Percentiles rank a stretch among this genome's conserved stretches.
Evolutionary conservation across 2,113 vertebrate species (phyloP).

Genomic region (Callopanchax toddi): DNA sequence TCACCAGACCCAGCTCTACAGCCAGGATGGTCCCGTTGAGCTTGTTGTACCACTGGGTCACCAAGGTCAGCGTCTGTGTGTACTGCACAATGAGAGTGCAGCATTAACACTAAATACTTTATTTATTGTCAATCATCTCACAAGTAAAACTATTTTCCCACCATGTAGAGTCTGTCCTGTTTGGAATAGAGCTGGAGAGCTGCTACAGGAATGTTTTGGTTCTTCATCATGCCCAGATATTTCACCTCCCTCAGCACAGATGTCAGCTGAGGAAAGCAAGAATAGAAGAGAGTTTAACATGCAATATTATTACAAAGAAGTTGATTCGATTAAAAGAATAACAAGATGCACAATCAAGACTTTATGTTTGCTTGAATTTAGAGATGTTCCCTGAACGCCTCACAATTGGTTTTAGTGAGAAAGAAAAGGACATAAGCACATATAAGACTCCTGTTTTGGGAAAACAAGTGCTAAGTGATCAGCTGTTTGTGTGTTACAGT

Average conservation of each 20-base stretch:
- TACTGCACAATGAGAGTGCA: slow-evolving; percentile 58
- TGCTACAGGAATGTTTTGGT: slow-evolving; percentile 71
- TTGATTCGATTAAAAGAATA: too few species aligned
- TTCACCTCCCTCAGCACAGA: slow-evolving; percentile 78
- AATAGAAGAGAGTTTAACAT: neutral
- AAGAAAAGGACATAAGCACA: neutral
- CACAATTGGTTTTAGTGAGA: neutral
- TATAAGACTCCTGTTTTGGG: too few species aligned
- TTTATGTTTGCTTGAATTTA: neutral
- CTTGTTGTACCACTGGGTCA: slow-evolving; percentile 78
- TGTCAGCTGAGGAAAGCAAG: slow-evolving; percentile 69
- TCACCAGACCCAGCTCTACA: slow-evolving; percentile 70
- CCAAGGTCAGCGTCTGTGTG: slow-evolving; percentile 72
- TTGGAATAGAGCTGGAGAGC: slow-evolving; percentile 77
- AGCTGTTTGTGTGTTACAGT: too few species aligned
- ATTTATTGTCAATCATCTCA: neutral
- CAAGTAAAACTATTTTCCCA: slow-evolving; percentile 45
- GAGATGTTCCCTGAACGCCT: neutral
- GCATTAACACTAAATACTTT: neutral
- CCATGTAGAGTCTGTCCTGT: slow-evolving; percentile 75
- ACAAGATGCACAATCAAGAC: neutral
- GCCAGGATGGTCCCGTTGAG: slow-evolving; percentile 73
- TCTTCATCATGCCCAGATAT: slow-evolving; percentile 79
- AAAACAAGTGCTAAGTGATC: too few species aligned
- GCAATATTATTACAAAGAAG: neutral